Base-by-base conservation (phyloP, 2,888 invertebrate species). In the Habroteleia sp. region DNA sequence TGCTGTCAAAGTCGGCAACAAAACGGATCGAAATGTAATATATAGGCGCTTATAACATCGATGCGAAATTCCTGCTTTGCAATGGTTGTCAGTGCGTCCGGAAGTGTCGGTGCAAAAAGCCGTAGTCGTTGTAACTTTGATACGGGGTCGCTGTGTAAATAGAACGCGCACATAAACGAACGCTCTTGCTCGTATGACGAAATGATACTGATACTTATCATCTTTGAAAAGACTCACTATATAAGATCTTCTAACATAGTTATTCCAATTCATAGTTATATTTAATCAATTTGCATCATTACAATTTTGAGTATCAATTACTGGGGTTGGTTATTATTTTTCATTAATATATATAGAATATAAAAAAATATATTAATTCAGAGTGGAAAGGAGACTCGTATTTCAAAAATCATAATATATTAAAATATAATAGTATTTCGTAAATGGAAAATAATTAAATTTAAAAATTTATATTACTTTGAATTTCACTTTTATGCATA, bases 71-170 rank as follows among this genome's bases (percentile, higher is more conserved):
- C 39, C 54, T 46, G 66, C 54, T 54, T 63, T 52, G 42, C 63
- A 63, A 35, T 35, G 46, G 46, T 46, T 56, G 66, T 66, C 66
- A 37, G 44, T 27, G 46, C 11, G 46, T 13, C 50, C 54, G 66
- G 66, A 66, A 66, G 66, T 66, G 66, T 46, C 35, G 54, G 42
- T 20, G 63, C 52, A 52, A 52, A 42, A 35, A 42, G 50, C 63
- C 41, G 33, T 27, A 11, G 37, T 23, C 35, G 44, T 10, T 31
- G 25, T 29, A 23, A 13, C 35, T 35, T 17, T 31, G 62, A 41
- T 50, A 41, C 17, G 10, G 35, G 63, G 33, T 52, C 63, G 48
- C 23, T 27, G 42, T 63, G 63, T 48, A 63, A 63, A 63, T 63
- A 63, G 52, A 63, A 63, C 52, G 50, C 31, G 31, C 39, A 25